These are phyloP conservation scores for Lasiommata megera DNA, from an alignment of 2,888 invertebrate species.

Conservation along the genomic window DNA sequence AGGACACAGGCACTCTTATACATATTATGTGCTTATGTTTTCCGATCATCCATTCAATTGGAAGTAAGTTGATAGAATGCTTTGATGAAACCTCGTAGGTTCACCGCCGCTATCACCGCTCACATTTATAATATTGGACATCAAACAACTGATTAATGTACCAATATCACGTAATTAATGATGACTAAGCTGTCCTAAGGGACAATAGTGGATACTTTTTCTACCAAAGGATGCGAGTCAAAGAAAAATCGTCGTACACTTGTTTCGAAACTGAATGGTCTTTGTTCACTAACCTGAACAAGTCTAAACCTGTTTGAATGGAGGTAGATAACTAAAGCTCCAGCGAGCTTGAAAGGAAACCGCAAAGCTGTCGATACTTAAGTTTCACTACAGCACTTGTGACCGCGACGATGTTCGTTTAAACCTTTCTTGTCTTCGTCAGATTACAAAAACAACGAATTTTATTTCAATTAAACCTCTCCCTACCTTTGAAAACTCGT, in stretches of 20 bases:
- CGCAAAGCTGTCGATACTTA: conserved; percentile 53
- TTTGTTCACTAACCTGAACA: conserved; percentile 23
- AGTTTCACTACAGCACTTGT: conserved; percentile 20
- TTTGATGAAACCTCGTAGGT: no score
- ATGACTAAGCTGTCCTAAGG: no score
- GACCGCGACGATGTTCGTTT: conserved; percentile 12
- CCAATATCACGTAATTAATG: no score
- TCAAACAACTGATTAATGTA: no score
- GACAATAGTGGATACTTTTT: no score
- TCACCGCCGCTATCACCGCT: no score
- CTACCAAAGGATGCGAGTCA: neutral
- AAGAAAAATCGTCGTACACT: neutral
- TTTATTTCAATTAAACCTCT: no score
- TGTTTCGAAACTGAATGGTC: conserved; percentile 1
- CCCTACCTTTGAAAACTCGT: no score
- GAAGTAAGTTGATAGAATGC: no score
- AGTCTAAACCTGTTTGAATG: conserved; percentile 44
- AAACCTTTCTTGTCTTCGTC: neutral
- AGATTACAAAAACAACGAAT: no score
- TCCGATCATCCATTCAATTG: neutral
- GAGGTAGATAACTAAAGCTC: conserved; percentile 32
- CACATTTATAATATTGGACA: no score
- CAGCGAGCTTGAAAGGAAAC: conserved; percentile 54
- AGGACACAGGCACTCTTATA: conserved; percentile 11
- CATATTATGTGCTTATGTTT: neutral